Evolutionary conservation across 2,113 vertebrate species (phyloP), one percentile per base, ranked within the genome.

Genomic region (Phaethon lepturus): DNA sequence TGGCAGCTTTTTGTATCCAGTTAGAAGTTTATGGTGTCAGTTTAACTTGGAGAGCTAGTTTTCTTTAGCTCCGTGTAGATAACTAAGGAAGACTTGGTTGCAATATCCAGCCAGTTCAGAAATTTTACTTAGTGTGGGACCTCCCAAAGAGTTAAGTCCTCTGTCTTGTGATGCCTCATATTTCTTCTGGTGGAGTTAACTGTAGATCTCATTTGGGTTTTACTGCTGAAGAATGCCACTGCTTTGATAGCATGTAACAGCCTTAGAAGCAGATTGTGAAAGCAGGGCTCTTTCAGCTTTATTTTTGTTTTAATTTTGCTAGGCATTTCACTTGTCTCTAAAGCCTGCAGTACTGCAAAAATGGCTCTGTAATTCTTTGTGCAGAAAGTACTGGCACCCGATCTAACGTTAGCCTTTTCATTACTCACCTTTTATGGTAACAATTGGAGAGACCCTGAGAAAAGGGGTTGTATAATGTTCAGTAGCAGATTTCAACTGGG

Each of bases 41-140:
- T 60, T 55, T 44, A 35, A 40, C 5, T 60, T 23, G 25, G 56
- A 31, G 50, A 50, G 13, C 28, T 84, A 11, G 14, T 33, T 74
- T 52, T 66, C 10, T 26, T 82, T 42, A 44, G 17, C 24, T 56
- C 16, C 4, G 0, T 8, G 25, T 6, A 8, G 40, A 4, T 33
- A 19, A 28, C 40, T 14, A 17, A 75, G 86, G n/a, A 62, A 60
- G 40, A 47, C 23, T 17, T 81, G 53, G 28, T 14, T 72, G 53
- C 49, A 64, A 3, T 9, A 40, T 9, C 22, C 19, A 23, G 6
- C 0, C 0, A 18, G 7, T 29, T 62, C 44, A 75, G 17, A 33
- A 76, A 17, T 68, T 47, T 38, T 25, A 2, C 7, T 1, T 31
- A 20, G 66, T 6, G 16, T 50, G 33, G 24, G 5, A 63, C 25